phyloP scores from a whole-genome alignment of 1,140 invertebrate species.

The Drosophila mojavensis region DNA sequence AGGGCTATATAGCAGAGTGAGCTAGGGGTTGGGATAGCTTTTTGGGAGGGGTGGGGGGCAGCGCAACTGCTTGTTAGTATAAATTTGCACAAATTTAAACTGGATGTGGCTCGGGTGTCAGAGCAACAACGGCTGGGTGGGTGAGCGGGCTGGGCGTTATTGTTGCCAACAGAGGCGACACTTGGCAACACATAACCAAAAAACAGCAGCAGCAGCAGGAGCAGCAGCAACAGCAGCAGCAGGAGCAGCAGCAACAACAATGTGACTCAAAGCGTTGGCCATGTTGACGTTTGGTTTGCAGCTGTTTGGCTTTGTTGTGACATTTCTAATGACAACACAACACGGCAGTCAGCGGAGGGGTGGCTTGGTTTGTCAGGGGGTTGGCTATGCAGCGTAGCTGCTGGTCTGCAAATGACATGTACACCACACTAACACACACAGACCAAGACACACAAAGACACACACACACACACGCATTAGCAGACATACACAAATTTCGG shows the following conservation, averaged over 20 bases:
- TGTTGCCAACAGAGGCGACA: conserved; percentile 43
- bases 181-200: conserved; percentile 43
- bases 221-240: not conserved
- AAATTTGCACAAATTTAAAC: conserved; percentile 55
- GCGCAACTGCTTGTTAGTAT: conserved; percentile 50
- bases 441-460: not conserved
- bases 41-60: not conserved
- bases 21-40: not conserved
- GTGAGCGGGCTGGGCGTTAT: not conserved
- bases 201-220: not conserved
- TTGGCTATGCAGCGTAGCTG: conserved; percentile 17
- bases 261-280: conserved; percentile 42
- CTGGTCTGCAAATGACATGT: conserved; percentile 68
- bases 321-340: conserved; percentile 78
- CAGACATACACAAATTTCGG: conserved; percentile 47
- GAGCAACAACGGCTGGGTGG: too few relatives aligned
- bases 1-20: not conserved
- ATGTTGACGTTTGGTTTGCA: conserved; percentile 68
- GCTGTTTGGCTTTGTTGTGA: conserved; percentile 78
- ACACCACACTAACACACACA: conserved; percentile 29
- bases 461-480: conserved; percentile 11
- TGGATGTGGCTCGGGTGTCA: conserved; percentile 7
- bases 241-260: conserved; percentile 1
- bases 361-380: not conserved
- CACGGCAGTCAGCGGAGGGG: conserved; percentile 13